Conservation (phyloP, 1,140 invertebrate species). For the Asobara japonica region DNA sequence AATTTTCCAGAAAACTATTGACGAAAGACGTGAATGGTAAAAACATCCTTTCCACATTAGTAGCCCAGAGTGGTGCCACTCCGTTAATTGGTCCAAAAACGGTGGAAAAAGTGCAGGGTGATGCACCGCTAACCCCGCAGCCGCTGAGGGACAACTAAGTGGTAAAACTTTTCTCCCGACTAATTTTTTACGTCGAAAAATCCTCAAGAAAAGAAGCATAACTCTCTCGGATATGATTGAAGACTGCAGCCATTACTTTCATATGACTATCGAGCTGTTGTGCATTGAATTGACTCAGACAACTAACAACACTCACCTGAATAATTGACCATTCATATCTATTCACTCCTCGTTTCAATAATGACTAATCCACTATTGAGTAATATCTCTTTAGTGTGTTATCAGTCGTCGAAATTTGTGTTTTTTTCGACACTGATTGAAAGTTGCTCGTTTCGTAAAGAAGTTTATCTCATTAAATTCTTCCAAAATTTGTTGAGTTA, state of each 20-base stretch:
- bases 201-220: constrained; percentile 38
- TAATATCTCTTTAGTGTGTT: background rate
- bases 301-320: background rate
- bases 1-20: constrained; percentile 47
- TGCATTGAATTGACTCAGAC: constrained; percentile 32
- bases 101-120: constrained; percentile 54
- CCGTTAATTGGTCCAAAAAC: constrained; percentile 48
- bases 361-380: too few species aligned
- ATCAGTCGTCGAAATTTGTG: background rate
- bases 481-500: background rate
- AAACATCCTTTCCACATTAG: constrained; percentile 46
- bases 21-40: constrained; percentile 47
- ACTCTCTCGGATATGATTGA: constrained; percentile 55
- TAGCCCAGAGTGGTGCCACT: constrained; percentile 50
- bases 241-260: constrained; percentile 59
- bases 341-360: too few species aligned
- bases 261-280: constrained; percentile 46
- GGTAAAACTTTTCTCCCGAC: background rate
- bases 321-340: background rate
- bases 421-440: background rate
- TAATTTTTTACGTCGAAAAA: constrained; percentile 26
- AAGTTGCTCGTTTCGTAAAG: background rate
- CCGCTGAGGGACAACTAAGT: constrained; percentile 27
- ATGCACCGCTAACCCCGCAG: constrained; percentile 42
- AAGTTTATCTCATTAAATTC: background rate